Percentiles rank a stretch among this genome's conserved stretches.
phyloP scores from a whole-genome alignment of 2,888 invertebrate genomes.

The Ornithoptera priamus region DNA sequence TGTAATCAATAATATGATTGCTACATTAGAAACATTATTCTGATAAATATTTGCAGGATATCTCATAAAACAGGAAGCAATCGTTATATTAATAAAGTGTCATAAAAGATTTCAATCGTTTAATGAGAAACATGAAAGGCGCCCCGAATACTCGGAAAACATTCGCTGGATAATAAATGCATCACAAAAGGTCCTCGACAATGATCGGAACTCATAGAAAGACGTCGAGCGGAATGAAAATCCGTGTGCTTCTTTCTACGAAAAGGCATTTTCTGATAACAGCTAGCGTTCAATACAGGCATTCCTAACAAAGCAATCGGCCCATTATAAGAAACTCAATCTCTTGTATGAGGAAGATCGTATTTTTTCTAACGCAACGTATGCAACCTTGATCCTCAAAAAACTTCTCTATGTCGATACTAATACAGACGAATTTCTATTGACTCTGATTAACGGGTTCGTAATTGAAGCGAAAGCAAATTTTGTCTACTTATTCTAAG shows the following conservation, averaged over 20 bases:
- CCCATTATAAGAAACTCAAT: constrained; percentile 68
- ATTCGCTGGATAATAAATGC: constrained; percentile 35
- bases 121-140: constrained; percentile 4
- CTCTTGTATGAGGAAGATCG: constrained; percentile 60
- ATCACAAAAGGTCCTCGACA: constrained; percentile 39
- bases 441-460: not conserved
- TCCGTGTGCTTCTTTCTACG: constrained; percentile 49
- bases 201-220: constrained; percentile 42
- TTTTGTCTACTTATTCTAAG: constrained; percentile 32
- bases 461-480: constrained; percentile 33
- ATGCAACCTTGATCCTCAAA: constrained; percentile 34
- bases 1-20: too few relatives aligned
- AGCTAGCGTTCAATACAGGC: constrained; percentile 44
- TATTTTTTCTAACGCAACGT: constrained; percentile 40
- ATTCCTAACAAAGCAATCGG: constrained; percentile 58
- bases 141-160: constrained; percentile 24
- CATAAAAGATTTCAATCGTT: not conserved
- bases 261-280: constrained; percentile 63
- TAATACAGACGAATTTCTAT: constrained; percentile 30
- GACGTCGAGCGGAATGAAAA: constrained; percentile 40
- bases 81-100: not conserved
- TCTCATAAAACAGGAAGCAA: too few relatives aligned
- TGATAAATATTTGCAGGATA: too few relatives aligned
- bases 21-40: too few relatives aligned
- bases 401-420: constrained; percentile 39